phyloP scores from a whole-genome alignment of 1,140 invertebrate species.

The Drosophila trapezifrons region DNA sequence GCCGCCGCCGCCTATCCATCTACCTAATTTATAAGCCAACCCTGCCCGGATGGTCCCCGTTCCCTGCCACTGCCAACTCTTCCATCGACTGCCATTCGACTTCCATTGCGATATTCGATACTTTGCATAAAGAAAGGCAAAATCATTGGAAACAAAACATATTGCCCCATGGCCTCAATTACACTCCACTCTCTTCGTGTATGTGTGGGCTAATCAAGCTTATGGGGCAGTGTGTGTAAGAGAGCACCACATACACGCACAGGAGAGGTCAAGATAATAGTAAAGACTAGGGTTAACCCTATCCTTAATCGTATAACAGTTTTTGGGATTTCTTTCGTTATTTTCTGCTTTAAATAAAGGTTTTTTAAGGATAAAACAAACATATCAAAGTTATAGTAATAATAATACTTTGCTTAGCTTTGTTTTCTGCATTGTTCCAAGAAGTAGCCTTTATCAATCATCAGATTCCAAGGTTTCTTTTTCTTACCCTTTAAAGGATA shows the following conservation, averaged over 20 bases:
- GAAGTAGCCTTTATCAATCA: too few relatives aligned
- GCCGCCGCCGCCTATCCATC: slow-evolving; percentile 31
- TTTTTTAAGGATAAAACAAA: neutral
- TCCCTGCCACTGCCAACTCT: slow-evolving; percentile 13
- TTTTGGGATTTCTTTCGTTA: neutral
- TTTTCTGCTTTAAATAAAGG: neutral
- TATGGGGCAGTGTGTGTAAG: slow-evolving; percentile 37
- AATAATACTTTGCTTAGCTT: too few relatives aligned
- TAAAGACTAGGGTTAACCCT: neutral
- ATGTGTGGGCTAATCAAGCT: slow-evolving; percentile 60
- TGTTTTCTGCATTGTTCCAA: too few relatives aligned
- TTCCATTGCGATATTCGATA: slow-evolving; percentile 80
- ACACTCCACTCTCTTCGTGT: slow-evolving; percentile 64
- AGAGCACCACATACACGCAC: slow-evolving; percentile 4
- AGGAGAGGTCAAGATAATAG: neutral
- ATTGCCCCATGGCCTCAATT: slow-evolving; percentile 81
- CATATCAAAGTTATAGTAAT: neutral
- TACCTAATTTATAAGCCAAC: slow-evolving; percentile 44
- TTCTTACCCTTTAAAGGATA: too few relatives aligned
- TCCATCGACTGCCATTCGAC: slow-evolving; percentile 21
- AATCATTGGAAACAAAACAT: slow-evolving; percentile 82
- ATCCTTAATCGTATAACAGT: neutral
- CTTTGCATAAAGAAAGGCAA: slow-evolving; percentile 80
- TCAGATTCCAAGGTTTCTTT: too few relatives aligned
- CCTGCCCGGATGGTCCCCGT: slow-evolving; percentile 21